Conservation (phyloP, 2,888 invertebrate genomes). For the Uloborus plumipes region DNA sequence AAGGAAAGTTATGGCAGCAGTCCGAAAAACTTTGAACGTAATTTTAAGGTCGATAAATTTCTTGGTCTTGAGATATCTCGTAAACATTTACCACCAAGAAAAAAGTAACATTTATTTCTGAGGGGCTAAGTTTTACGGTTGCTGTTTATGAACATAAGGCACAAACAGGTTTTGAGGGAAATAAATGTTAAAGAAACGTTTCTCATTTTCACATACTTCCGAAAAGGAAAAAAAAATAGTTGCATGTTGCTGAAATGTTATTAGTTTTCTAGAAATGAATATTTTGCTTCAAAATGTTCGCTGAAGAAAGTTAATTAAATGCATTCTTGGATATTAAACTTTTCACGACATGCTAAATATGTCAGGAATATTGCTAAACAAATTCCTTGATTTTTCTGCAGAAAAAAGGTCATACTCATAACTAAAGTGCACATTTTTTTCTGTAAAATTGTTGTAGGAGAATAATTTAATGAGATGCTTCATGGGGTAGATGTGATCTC, state of each 20-base stretch:
- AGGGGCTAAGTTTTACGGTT: slow-evolving; percentile 34
- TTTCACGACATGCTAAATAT: too few species aligned
- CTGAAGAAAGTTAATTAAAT: background rate
- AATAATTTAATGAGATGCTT: too few species aligned
- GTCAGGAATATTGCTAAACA: too few species aligned
- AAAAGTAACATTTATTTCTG: slow-evolving; percentile 16
- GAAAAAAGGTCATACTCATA: too few species aligned
- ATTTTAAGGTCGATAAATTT: slow-evolving; percentile 61
- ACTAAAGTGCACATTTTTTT: too few species aligned
- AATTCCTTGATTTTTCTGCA: too few species aligned
- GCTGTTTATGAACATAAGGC: slow-evolving; percentile 36
- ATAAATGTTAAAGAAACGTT: slow-evolving; percentile 1
- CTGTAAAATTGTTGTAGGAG: too few species aligned
- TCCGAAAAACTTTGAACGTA: slow-evolving; percentile 27
- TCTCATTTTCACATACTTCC: slow-evolving; percentile 1
- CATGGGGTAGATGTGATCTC: too few species aligned
- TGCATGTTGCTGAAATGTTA: too few species aligned
- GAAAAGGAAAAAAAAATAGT: background rate
- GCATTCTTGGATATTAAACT: background rate
- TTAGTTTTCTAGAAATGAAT: too few species aligned
- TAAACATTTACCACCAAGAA: slow-evolving; percentile 38
- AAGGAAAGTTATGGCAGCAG: slow-evolving; percentile 31
- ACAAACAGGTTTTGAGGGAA: slow-evolving; percentile 3
- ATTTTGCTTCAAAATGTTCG: too few species aligned
- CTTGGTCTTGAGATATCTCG: slow-evolving; percentile 38